Conservation (phyloP, 2,797 vertebrate species). For the Anabas testudineus region DNA sequence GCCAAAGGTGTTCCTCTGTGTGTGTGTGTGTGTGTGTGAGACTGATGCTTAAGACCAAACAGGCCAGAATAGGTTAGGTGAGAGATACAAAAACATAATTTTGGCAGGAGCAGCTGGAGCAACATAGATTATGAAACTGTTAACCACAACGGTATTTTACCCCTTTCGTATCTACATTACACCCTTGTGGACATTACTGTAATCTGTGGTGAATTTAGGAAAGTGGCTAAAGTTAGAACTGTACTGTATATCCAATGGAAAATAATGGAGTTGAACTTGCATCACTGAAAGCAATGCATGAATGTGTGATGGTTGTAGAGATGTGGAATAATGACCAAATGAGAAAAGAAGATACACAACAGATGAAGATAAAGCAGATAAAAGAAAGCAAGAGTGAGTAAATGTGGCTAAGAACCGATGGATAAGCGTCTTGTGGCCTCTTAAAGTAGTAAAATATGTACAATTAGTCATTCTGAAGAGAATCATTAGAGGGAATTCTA, state of each 20-base stretch:
- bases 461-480: no score
- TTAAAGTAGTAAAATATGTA: no score
- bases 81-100: slow-evolving; percentile 25
- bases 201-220: slow-evolving; percentile 3
- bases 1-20: slow-evolving; percentile 42
- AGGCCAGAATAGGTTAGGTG: slow-evolving; percentile 30
- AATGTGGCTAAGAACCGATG: neutral
- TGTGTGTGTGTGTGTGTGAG: no score
- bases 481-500: no score
- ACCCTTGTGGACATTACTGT: neutral
- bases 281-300: neutral
- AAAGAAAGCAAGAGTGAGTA: neutral
- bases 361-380: no score
- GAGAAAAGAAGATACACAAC: no score
- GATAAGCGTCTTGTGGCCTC: no score
- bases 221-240: slow-evolving; percentile 4
- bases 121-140: slow-evolving; percentile 20
- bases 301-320: neutral
- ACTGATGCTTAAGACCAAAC: slow-evolving; percentile 31
- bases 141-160: slow-evolving; percentile 21
- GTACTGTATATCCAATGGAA: neutral
- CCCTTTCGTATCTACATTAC: slow-evolving; percentile 9
- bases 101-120: slow-evolving; percentile 4
- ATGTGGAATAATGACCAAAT: neutral
- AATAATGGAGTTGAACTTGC: neutral